These are phyloP conservation scores for Paragorgia papillata DNA, from an alignment of 92 coral and sea anemone genomes.

Conservation along the genomic window DNA sequence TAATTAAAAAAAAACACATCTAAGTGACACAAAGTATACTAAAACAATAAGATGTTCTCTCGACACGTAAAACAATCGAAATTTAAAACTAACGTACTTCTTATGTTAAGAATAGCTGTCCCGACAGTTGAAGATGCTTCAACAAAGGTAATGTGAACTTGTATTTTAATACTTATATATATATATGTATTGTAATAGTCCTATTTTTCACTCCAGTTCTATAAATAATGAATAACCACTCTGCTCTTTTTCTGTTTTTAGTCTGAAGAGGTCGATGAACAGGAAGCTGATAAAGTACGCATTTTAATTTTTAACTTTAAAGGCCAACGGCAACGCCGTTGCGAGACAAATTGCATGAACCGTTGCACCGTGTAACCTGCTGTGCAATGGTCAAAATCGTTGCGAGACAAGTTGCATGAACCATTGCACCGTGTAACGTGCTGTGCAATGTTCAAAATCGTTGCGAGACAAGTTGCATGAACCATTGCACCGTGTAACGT, in stretches of 20 bases:
- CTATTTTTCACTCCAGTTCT: background rate
- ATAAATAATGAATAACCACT: background rate
- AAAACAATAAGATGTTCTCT: too few relatives aligned
- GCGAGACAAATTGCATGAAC: too few relatives aligned
- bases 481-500: too few relatives aligned
- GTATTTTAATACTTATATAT: too few relatives aligned
- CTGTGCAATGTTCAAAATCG: too few relatives aligned
- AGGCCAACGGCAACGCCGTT: background rate
- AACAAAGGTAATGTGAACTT: background rate
- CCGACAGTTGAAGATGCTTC: background rate
- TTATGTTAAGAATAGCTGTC: background rate
- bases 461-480: too few relatives aligned
- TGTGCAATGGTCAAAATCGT: too few relatives aligned
- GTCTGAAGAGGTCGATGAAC: constrained; percentile 18
- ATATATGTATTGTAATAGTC: constrained; percentile 12
- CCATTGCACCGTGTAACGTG: too few relatives aligned
- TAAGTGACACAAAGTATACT: constrained; percentile 57
- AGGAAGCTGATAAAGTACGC: constrained; percentile 19
- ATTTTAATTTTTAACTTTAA: background rate
- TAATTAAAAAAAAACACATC: constrained; percentile 68
- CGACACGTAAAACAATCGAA: too few relatives aligned
- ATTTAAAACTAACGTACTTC: too few relatives aligned
- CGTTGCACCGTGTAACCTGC: too few relatives aligned
- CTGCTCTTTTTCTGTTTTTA: background rate
- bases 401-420: too few relatives aligned